Conservation (phyloP, 2,113 vertebrate genomes). For the Halichoeres trimaculatus region DNA sequence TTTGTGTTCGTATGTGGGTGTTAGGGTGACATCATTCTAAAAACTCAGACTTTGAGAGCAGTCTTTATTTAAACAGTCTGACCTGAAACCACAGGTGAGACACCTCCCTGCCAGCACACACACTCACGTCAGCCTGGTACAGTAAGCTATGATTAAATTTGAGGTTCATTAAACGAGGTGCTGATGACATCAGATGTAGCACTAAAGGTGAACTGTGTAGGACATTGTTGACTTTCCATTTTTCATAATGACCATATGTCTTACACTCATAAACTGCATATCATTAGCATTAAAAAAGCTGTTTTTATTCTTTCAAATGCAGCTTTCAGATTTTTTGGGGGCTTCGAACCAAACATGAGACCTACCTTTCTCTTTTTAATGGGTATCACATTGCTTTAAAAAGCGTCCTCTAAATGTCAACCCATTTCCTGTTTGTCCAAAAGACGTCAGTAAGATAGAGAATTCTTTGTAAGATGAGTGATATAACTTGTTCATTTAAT, state of each 20-base stretch:
- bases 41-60: not conserved
- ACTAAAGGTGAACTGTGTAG: not conserved
- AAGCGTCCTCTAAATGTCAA: not conserved
- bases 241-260: constrained; percentile 36
- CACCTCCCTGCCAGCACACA: not conserved
- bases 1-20: constrained; percentile 18
- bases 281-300: constrained; percentile 1
- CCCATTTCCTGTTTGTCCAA: not conserved
- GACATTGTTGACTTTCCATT: constrained; percentile 2
- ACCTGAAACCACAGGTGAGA: constrained; percentile 12
- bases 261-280: constrained; percentile 1
- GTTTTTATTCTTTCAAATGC: no score
- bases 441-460: not conserved
- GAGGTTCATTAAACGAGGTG: not conserved
- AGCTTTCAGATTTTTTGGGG: no score
- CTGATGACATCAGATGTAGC: not conserved
- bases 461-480: constrained; percentile 9
- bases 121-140: constrained; percentile 6
- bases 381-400: constrained; percentile 7
- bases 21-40: constrained; percentile 34
- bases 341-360: not conserved
- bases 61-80: not conserved
- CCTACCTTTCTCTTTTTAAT: constrained; percentile 5
- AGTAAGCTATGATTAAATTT: constrained; percentile 3
- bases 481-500: constrained; percentile 2